Evolutionary conservation across 2,797 vertebrate genomes (phyloP).

Genomic region (Avahi laniger): DNA sequence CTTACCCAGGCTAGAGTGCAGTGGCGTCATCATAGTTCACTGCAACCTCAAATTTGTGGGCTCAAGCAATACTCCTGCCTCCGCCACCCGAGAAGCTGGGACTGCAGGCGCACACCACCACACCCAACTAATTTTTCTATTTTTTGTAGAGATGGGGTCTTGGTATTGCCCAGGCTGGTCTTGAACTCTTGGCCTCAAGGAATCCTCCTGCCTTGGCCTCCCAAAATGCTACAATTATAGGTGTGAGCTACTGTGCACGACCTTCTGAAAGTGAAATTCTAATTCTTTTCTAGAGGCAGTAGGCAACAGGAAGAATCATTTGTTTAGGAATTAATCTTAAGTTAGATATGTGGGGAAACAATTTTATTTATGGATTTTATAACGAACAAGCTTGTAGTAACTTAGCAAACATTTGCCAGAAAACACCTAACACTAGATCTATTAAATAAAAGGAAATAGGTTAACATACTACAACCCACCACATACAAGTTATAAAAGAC

Average conservation of each 20-base stretch:
- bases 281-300: constrained; percentile 21
- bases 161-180: no score
- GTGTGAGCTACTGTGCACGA: background rate
- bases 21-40: background rate
- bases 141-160: no score
- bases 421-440: background rate
- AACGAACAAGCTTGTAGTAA: background rate
- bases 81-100: background rate
- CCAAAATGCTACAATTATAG: background rate
- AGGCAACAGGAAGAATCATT: background rate
- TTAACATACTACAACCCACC: background rate
- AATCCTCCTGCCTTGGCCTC: background rate
- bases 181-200: background rate
- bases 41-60: background rate
- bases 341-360: background rate
- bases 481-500: background rate
- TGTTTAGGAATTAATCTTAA: constrained; percentile 37
- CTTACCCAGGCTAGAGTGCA: background rate
- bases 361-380: constrained; percentile 20
- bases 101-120: background rate
- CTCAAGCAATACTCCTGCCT: background rate
- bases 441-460: background rate
- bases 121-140: no score
- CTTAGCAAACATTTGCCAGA: background rate
- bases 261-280: constrained; percentile 47